Base-by-base conservation (phyloP, 2,888 invertebrate species). In the Drosophila cracens region DNA sequence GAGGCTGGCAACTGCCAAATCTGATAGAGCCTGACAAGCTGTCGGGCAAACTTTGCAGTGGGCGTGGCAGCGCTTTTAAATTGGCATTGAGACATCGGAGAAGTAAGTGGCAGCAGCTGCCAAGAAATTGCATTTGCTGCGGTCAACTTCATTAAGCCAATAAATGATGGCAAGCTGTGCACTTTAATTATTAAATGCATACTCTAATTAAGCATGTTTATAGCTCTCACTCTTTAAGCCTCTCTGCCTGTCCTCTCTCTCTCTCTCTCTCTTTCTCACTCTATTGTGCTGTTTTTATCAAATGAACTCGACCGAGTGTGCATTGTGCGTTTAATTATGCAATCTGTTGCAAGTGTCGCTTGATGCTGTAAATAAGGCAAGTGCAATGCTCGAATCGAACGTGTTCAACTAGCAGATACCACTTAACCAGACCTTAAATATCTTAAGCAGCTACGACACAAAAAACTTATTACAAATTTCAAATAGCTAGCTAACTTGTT, bases 71-170 rank as follows among this genome's bases (percentile, higher is more conserved):
- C 29, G 56, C 36, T 54, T 46, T 43, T 33, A 46, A 27, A 27
- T 29, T 34, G 18, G 11, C 63, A 68, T 76, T 76, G 67, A 76
- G 62, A 53, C n/a, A 60, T 67, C 16, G 29, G n/a, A 46, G 58
- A 70, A 21, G 56, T 29, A n/a, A 4, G 29, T 33, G 46, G 31
- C 31, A 16, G 43, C 34, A 34, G 40, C 40, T 18, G 58, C 10
- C 31, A 25, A 27, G 21, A 49, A 64, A 77, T 63, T 67, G 64
- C 62, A 61, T 53, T 58, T 59, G 33, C 53, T 70, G 67, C 85
- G 87, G 82, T 87, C 83, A 84, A 85, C 85, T 87, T 87, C 74
- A 82, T 83, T 83, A 83, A 84, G 71, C 71, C 79, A 84, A 84
- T 83, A 54, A 75, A 74, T 70, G 57, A 40, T 51, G 62, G 36